These are phyloP conservation scores for Gonatopus flavifemur DNA, from an alignment of 1,140 invertebrate genomes.

Conservation along the genomic window DNA sequence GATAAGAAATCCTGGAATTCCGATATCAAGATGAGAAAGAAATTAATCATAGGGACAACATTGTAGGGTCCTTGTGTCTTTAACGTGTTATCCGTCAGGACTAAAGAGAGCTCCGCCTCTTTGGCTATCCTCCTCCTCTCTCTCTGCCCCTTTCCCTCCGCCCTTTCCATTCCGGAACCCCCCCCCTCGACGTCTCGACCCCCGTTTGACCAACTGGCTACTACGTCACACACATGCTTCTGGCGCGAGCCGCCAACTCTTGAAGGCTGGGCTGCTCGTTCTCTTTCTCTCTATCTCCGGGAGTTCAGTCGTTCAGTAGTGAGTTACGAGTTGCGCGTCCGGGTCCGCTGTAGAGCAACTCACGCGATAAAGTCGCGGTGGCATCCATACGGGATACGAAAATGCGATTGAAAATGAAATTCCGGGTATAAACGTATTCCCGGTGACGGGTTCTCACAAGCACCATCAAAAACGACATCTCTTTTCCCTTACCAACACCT, in stretches of 20 bases:
- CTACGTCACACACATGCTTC: constrained; percentile 48
- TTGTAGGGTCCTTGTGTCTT: too few species aligned
- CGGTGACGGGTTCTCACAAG: constrained; percentile 26
- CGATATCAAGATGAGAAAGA: too few species aligned
- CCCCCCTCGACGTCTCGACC: constrained; percentile 27
- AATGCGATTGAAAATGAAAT: constrained; percentile 36
- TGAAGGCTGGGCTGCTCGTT: constrained; percentile 29
- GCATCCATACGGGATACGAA: constrained; percentile 41
- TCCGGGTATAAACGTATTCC: too few species aligned
- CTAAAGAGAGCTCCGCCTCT: constrained; percentile 50
- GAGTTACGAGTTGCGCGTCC: constrained; percentile 50
- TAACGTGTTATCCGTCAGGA: constrained; percentile 23
- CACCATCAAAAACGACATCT: too few species aligned
- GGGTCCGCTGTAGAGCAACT: constrained; percentile 42
- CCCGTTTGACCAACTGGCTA: constrained; percentile 42
- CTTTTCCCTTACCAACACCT: constrained; percentile 21
- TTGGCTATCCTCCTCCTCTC: constrained; percentile 32
- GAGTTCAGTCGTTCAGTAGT: constrained; percentile 33
- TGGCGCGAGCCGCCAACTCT: constrained; percentile 39
- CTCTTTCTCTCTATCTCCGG: too few species aligned
- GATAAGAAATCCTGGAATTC: too few species aligned
- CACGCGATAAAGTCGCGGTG: constrained; percentile 40
- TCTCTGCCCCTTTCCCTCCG: not conserved
- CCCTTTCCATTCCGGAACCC: constrained; percentile 3
- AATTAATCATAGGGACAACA: too few species aligned